Evolutionary conservation across 2,113 vertebrate genomes (phyloP).

Genomic region (Balaeniceps rex): DNA sequence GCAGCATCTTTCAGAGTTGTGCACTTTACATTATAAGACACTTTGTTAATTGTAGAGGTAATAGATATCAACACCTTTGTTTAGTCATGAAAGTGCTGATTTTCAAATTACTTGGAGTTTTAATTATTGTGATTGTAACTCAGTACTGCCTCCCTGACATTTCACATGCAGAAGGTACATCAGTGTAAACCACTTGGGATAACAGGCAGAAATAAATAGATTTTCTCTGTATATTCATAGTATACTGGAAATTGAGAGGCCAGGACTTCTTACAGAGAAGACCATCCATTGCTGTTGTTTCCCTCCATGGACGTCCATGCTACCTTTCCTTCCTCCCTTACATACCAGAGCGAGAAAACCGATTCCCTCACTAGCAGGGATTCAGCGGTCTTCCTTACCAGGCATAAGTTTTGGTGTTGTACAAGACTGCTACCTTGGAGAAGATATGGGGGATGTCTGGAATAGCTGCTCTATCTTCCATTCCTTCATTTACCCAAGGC

Average conservation of each 20-base stretch:
- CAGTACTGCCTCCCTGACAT: neutral
- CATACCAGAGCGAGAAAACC: neutral
- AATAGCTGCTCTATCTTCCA: neutral
- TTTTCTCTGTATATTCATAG: neutral
- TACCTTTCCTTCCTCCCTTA: neutral
- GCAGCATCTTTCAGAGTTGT: neutral
- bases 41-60: neutral
- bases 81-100: neutral
- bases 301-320: neutral
- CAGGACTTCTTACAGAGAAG: neutral
- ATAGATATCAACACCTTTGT: neutral
- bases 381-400: neutral
- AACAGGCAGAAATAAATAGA: neutral
- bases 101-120: conserved; percentile 13
- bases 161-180: neutral
- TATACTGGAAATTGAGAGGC: neutral
- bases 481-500: neutral
- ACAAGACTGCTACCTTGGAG: neutral
- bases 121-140: neutral
- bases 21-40: neutral
- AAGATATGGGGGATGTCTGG: neutral
- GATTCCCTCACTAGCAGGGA: neutral
- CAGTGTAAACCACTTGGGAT: neutral
- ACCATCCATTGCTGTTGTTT: neutral
- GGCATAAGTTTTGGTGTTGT: neutral